Base-by-base conservation (phyloP, 2,113 vertebrate genomes). In the Dicaeum eximium region DNA sequence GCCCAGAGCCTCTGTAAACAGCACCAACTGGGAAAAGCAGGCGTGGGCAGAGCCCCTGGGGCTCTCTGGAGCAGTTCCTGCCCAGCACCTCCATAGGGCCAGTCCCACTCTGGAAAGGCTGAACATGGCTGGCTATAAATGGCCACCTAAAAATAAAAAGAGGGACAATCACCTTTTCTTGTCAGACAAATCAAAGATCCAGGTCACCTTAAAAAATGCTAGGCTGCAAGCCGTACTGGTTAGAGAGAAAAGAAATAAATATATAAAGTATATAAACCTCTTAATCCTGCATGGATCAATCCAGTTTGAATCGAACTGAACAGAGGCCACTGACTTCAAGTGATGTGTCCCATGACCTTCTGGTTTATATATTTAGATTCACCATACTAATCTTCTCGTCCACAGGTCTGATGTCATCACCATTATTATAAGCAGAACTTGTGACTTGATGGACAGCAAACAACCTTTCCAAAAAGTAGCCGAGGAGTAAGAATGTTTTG, bases 341-440 rank as follows among this genome's bases (percentile, higher is more conserved):
- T 71, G 77, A 74, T 74, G 44, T 92, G 83, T 90, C 94, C 85
- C 93, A 61, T 96, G 95, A 96, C 95, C 92, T 96, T 92, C 93
- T 95, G 75, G 47, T 81, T 95, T 85, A 77, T 94, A 95, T 93
- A 95, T 96, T 96, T 95, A 95, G 93, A 86, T 50, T 92, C 80
- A 20, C 15, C 74, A 77, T 53, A 85, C 48, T 95, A 81, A 79
- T 89, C 86, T 91, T 92, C 69, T 91, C 80, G 77, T 94, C 88
- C 65, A 12, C 78, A 69, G 62, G 70, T 88, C 83, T 95, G 95
- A 94, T 95, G 91, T 95, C 88, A 94, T 85, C 83, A 94, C 78
- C 91, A 95, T 94, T 96, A 96, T 96, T 93, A 96, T 93, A 96
- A 93, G 45, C 83, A 96, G 89, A 87, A 92, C 66, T 91, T 85